phyloP scores from a whole-genome alignment of 2,113 vertebrate species.

The Podarcis muralis region DNA sequence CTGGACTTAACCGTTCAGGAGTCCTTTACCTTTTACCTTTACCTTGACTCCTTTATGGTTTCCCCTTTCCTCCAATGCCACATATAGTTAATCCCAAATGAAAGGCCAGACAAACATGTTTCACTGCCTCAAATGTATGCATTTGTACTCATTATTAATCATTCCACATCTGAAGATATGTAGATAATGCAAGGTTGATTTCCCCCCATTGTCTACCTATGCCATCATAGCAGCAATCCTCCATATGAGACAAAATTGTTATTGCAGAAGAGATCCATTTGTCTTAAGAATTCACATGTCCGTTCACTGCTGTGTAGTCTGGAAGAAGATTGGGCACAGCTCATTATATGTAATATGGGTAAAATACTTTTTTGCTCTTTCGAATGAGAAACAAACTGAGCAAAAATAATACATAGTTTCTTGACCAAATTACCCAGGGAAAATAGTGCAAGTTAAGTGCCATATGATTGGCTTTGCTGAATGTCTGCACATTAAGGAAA shows the following conservation, averaged over 20 bases:
- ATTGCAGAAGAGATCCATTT: neutral
- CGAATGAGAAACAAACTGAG: neutral
- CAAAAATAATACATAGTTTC: neutral
- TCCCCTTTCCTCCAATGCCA: neutral
- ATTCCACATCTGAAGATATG: neutral
- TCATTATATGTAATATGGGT: neutral
- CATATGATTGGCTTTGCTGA: neutral
- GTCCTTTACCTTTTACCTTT: no score
- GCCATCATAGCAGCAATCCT: neutral
- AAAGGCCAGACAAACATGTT: neutral
- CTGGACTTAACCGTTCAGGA: no score
- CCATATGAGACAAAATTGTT: neutral
- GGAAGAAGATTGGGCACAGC: neutral
- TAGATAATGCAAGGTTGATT: neutral
- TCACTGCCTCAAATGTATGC: neutral
- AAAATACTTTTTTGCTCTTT: slow-evolving; percentile 1
- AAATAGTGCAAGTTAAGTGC: neutral
- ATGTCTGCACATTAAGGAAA: neutral
- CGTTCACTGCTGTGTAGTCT: neutral
- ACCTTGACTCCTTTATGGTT: no score
- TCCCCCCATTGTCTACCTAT: neutral
- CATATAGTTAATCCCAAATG: neutral
- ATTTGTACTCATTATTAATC: neutral
- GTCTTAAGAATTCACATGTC: slow-evolving; percentile 4
- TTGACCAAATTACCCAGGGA: neutral